Base-by-base conservation (phyloP, 2,113 vertebrate genomes). In the Hylia prasina region DNA sequence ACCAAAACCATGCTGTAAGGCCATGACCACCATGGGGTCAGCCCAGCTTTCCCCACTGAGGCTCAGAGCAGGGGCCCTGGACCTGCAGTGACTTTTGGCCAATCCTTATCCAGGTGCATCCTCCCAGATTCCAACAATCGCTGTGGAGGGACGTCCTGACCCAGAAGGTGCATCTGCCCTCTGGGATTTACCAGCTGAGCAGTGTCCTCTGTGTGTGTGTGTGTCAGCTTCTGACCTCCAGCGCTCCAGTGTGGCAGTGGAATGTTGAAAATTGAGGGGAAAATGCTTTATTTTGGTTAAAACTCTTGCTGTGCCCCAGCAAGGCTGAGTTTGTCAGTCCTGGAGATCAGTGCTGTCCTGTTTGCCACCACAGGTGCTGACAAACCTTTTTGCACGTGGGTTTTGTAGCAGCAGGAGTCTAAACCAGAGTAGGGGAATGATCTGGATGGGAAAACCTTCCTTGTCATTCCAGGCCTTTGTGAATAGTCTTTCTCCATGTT, bases 31-130 rank as follows among this genome's bases (percentile, higher is more conserved):
- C 96, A 64, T 6, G 96, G 93, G 84, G 84, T 94, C 95, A 96
- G 92, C 61, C 61, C 93, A 87, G 93, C 81, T 93, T 86, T 96
- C 84, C 87, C 84, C 77, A 22, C 7, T 1, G 42, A 80, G 45
- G 28, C 86, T 80, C 3, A 1, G n/a, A 42, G 73, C 56, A 8
- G 65, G 71, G 19, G 2, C 56, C 28, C 47, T 33, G 51, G 39
- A 24, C 10, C 39, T 30, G 42, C 8, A 2, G 2, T 0, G 1
- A 60, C 24, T 45, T 91, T 80, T 54, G 77, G 90, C 33, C 16
- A 8, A 84, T 39, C 27, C 16, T 75, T 8, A 8, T 27, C 56
- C 91, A 54, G 50, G 48, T 15, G n/a, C 45, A 42, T 73, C 87
- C 76, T 92, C 68, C 35, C 30, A 6, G 9, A 39, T 65, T 27